A percentile compares a stretch with the other conserved stretches of the same genome.
These are phyloP conservation scores for Eupithecia dodoneata DNA, from an alignment of 2,888 invertebrate genomes.

Conservation along the genomic window DNA sequence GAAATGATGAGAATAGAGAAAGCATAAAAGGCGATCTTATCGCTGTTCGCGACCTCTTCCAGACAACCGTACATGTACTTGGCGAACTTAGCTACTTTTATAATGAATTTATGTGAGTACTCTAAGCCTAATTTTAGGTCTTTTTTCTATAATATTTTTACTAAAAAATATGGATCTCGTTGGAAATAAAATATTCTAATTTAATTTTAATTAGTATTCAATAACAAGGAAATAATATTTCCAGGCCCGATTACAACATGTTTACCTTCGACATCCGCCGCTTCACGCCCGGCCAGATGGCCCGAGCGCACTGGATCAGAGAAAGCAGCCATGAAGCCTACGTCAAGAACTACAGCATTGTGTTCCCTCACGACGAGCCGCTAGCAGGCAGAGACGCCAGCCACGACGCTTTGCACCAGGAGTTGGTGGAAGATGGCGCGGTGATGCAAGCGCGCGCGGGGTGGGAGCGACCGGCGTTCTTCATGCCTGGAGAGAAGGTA, in stretches of 20 bases:
- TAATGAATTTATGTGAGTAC: too few relatives aligned
- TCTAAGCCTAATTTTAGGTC: too few relatives aligned
- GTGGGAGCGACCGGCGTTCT: conserved; percentile 96
- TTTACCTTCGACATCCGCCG: conserved; percentile 93
- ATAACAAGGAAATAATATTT: not conserved
- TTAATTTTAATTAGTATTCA: too few relatives aligned
- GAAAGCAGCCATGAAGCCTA: conserved; percentile 96
- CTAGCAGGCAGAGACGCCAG: conserved; percentile 88
- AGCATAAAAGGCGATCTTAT: too few relatives aligned
- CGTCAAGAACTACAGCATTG: conserved; percentile 90
- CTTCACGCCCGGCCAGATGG: conserved; percentile 89
- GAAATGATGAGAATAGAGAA: too few relatives aligned
- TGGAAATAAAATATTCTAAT: too few relatives aligned
- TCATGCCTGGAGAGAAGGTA: conserved; percentile 77
- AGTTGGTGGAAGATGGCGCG: conserved; percentile 89
- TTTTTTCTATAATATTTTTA: too few relatives aligned
- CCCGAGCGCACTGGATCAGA: conserved; percentile 89
- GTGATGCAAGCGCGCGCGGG: conserved; percentile 95
- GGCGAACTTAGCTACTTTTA: too few relatives aligned
- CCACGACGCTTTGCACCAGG: conserved; percentile 81
- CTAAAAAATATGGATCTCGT: too few relatives aligned
- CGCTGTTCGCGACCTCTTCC: too few relatives aligned
- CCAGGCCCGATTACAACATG: conserved; percentile 89
- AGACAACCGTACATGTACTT: too few relatives aligned
- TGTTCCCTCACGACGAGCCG: conserved; percentile 93